These are phyloP conservation scores for Lepidocyrtoides sp. DNA, from an alignment of 2,888 invertebrate genomes.

Conservation along the genomic window DNA sequence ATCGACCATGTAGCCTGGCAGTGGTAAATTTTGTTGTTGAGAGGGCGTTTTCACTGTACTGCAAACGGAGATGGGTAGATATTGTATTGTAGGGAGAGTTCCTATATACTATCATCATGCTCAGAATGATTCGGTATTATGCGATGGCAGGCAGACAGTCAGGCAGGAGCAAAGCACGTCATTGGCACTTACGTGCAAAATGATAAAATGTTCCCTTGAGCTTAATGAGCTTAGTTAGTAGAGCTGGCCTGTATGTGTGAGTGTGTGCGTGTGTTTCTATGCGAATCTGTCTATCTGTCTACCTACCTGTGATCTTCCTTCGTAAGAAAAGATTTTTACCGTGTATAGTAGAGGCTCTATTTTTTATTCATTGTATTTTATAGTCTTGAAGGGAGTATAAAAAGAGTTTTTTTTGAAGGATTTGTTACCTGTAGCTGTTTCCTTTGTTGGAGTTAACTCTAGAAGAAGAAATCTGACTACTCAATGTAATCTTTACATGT, in stretches of 20 bases:
- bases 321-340: constrained; percentile 29
- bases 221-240: constrained; percentile 66
- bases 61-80: not conserved
- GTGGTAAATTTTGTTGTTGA: constrained; percentile 37
- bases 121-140: constrained; percentile 12
- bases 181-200: constrained; percentile 57
- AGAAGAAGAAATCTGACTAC: constrained; percentile 10
- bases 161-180: constrained; percentile 39
- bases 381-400: constrained; percentile 51
- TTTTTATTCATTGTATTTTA: constrained; percentile 43
- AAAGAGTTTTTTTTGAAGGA: constrained; percentile 40
- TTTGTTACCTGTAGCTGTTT: constrained; percentile 42
- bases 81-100: constrained; percentile 35
- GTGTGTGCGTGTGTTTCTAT: not conserved
- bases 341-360: constrained; percentile 36
- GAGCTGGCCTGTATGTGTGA: not conserved
- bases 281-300: not conserved
- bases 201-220: constrained; percentile 75
- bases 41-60: constrained; percentile 65
- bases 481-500: not conserved
- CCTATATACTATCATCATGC: constrained; percentile 4
- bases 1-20: constrained; percentile 14
- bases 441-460: constrained; percentile 27
- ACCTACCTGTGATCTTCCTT: constrained; percentile 31
- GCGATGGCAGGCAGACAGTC: not conserved